Percentiles rank a stretch among this genome's conserved stretches.
Conservation (phyloP, 2,797 vertebrate species). For the Muscicapa comitata region DNA sequence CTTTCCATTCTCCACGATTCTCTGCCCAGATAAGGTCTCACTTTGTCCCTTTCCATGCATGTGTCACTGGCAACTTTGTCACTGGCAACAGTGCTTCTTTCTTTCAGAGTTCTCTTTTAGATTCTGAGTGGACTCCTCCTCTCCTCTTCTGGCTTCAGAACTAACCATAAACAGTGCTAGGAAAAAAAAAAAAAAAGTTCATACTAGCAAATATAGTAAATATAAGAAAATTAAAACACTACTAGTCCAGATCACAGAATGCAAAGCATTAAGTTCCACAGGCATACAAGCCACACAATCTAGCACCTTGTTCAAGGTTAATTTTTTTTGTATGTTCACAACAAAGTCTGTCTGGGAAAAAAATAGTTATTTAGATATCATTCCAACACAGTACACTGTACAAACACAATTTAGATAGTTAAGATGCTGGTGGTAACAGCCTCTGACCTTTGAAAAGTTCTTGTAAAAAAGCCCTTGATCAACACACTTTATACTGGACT, state of each 20-base stretch:
- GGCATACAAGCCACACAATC: background rate
- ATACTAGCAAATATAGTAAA: background rate
- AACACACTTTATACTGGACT: background rate
- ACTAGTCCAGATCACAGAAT: background rate
- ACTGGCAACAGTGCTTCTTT: background rate
- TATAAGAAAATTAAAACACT: background rate
- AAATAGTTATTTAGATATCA: background rate
- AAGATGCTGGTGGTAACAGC: background rate
- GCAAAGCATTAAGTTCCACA: background rate
- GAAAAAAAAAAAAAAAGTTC: background rate
- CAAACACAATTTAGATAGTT: background rate
- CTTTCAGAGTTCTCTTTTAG: background rate
- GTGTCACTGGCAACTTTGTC: background rate
- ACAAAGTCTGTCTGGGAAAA: background rate
- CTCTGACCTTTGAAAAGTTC: background rate
- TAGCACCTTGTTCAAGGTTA: background rate
- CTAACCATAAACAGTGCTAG: background rate
- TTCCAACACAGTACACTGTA: background rate
- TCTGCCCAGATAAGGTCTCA: background rate
- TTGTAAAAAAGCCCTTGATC: background rate
- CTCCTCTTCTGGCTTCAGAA: background rate
- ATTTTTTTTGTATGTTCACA: background rate
- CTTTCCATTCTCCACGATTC: background rate
- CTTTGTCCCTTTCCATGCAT: background rate
- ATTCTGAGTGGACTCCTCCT: background rate